Conservation (phyloP, 2,888 invertebrate species). For the Rosalia funebris region DNA sequence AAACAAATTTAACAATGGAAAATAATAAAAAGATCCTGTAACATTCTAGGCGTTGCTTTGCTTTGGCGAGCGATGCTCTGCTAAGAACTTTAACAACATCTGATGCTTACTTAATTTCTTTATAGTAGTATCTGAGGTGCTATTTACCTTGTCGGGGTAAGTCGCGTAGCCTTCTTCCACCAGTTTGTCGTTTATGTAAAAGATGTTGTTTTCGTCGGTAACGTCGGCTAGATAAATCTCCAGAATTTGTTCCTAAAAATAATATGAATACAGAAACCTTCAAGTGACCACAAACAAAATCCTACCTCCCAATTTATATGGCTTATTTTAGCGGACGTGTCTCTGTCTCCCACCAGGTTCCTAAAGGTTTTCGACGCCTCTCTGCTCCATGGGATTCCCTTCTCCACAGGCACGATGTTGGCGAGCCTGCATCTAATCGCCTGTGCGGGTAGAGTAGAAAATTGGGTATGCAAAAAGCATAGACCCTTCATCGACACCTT, state of each 20-base stretch:
- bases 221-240: conserved; percentile 68
- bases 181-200: conserved; percentile 65
- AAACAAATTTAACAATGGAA: neutral
- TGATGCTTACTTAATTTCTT: conserved; percentile 19
- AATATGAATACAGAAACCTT: conserved; percentile 17
- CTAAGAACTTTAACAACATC: conserved; percentile 23
- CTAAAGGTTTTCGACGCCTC: conserved; percentile 63
- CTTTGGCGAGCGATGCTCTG: conserved; percentile 9
- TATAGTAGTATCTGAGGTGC: conserved; percentile 2
- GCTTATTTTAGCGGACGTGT: conserved; percentile 62
- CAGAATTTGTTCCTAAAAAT: conserved; percentile 44
- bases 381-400: conserved; percentile 65
- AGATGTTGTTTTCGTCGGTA: conserved; percentile 61
- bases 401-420: conserved; percentile 62
- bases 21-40: neutral
- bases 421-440: conserved; percentile 67
- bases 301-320: conserved; percentile 52
- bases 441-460: conserved; percentile 65
- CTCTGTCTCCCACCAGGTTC: conserved; percentile 57
- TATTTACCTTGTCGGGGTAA: conserved; percentile 53
- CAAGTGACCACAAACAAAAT: no score
- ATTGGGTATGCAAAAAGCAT: conserved; percentile 62
- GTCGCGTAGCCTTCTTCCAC: conserved; percentile 66
- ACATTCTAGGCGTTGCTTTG: neutral
- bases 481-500: conserved; percentile 55